Base-by-base conservation (phyloP, 92 coral and sea anemone species). In the Phymanthus crucifer region DNA sequence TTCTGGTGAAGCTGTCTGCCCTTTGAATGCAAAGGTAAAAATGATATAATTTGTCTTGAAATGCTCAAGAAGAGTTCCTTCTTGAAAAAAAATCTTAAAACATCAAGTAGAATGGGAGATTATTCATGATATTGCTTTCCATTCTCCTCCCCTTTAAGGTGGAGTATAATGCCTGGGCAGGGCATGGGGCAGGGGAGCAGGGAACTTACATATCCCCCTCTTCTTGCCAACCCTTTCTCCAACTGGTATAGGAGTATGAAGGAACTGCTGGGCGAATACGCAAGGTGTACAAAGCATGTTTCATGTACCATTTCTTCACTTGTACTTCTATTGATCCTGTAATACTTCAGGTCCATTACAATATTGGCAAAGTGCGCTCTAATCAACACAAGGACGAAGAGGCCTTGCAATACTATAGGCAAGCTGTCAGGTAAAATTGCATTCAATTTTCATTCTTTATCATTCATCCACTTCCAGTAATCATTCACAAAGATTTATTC, bases 21-120 rank as follows among this genome's bases (percentile, higher is more conserved):
- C 98, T 24, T 73, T 91, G 33, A 93, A 93, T 73, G 98, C 98
- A 2, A 93, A 93, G 93, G 98, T 93, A 83, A 48, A 21, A 6
- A 45, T n/a, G n/a, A n/a, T n/a, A n/a, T n/a, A n/a, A n/a, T n/a
- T n/a, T n/a, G n/a, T n/a, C n/a, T n/a, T n/a, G n/a, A n/a, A n/a
- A n/a, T n/a, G n/a, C n/a, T n/a, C n/a, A n/a, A n/a, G n/a, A n/a
- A n/a, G n/a, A n/a, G n/a, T n/a, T n/a, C 17, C 19, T 50, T 17
- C 21, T 21, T 50, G 4, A 16, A 50, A n/a, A 50, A 50, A 5
- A 10, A 50, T 14, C 26, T n/a, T n/a, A n/a, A n/a, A n/a, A n/a
- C n/a, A n/a, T n/a, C n/a, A n/a, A n/a, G n/a, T n/a, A n/a, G n/a
- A n/a, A n/a, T n/a, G n/a, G n/a, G n/a, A n/a, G n/a, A n/a, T n/a